Evolutionary conservation across 2,888 invertebrate genomes (phyloP).

Genomic region (Atethmia centrago): DNA sequence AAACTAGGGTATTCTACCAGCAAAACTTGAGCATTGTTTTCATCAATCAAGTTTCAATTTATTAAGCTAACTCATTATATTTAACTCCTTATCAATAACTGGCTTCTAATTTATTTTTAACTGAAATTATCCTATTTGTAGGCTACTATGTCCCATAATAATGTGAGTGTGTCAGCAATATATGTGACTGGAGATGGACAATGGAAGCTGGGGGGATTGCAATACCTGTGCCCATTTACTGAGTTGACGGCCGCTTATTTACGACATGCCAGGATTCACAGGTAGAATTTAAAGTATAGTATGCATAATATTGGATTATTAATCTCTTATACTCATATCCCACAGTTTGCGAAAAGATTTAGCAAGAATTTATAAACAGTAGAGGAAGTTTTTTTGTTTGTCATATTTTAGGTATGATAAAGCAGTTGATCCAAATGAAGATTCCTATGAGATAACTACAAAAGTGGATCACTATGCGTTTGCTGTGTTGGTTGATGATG

Average conservation of each 20-base stretch:
- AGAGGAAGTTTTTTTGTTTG: neutral
- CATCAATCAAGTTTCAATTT: neutral
- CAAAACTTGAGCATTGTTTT: neutral
- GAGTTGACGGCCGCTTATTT: constrained; percentile 92
- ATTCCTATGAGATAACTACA: constrained; percentile 88
- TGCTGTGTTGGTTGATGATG: constrained; percentile 94
- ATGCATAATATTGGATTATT: neutral
- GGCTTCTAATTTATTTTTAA: constrained; percentile 3
- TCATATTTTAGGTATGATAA: constrained; percentile 91
- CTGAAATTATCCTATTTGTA: constrained; percentile 73
- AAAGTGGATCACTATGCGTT: constrained; percentile 95
- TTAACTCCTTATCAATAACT: neutral
- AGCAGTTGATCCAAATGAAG: constrained; percentile 93
- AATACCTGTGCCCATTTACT: constrained; percentile 93
- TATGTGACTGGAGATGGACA: constrained; percentile 96
- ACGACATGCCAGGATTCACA: constrained; percentile 92
- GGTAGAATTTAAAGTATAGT: constrained; percentile 71
- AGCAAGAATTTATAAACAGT: neutral
- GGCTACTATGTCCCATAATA: constrained; percentile 95
- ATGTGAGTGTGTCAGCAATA: constrained; percentile 94
- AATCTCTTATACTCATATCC: neutral
- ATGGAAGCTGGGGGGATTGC: constrained; percentile 97
- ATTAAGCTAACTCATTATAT: neutral
- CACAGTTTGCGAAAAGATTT: neutral
- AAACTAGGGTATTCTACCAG: neutral